Evolutionary conservation across 1,140 invertebrate species (phyloP), one percentile per base, ranked within the genome.

Genomic region (Orussus abietinus): DNA sequence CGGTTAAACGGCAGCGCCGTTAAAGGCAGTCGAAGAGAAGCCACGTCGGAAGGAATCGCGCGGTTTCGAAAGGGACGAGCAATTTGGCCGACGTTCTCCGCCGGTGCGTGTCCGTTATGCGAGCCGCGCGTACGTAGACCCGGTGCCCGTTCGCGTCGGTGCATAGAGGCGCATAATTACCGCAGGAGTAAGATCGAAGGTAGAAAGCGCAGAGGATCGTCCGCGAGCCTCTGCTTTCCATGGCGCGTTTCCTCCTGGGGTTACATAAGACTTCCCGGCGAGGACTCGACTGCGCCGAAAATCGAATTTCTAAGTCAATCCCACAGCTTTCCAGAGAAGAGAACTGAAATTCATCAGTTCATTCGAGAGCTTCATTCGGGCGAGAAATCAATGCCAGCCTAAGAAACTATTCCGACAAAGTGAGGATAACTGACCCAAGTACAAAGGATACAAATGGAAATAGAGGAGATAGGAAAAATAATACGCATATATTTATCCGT

Each of bases 211-310:
- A 43, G 42, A 59, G 61, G 65, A 69, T 64, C 64, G 63, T 68
- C 60, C 62, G 65, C 62, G 64, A 62, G 63, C 62, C 69, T 70
- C 66, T 67, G 64, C 59, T 68, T 70, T 68, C 64, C 60, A 59
- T 50, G 51, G 12, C 50, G 54, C 52, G 56, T 56, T 66, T 62
- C 57, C 59, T 64, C 55, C 49, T 45, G 47, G 38, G n/a, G 50
- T 67, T 66, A 64, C 55, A 59, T 64, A 66, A 67, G 50, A 21
- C 31, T 4, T n/a, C 14, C 13, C 14, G 11, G 4, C 11, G 13
- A 13, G 3, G 13, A n/a, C 48, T 47, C 39, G 49, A 42, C 34
- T 19, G 53, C 46, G 38, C 48, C 43, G 47, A n/a, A n/a, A n/a
- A n/a, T n/a, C n/a, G n/a, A n/a, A n/a, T n/a, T n/a, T n/a, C n/a